Evolutionary conservation across 2,888 invertebrate species (phyloP).

Genomic region (Drosophila mettleri): DNA sequence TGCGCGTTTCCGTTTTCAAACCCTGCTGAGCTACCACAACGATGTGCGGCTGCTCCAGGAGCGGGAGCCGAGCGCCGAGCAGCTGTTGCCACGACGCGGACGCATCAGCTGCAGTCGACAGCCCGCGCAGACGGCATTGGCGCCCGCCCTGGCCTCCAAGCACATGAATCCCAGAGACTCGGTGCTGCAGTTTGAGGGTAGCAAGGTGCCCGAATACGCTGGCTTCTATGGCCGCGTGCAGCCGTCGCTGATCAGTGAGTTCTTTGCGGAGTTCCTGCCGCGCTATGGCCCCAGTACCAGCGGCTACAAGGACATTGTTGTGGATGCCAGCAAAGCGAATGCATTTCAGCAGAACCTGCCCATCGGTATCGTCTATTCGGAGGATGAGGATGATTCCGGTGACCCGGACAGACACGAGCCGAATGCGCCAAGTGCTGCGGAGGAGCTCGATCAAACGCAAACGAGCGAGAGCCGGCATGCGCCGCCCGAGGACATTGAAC

Average conservation of each 20-base stretch:
- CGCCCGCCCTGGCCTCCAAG: constrained; percentile 23
- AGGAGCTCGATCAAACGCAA: background rate
- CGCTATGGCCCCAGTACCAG: constrained; percentile 47
- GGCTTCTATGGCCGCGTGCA: constrained; percentile 57
- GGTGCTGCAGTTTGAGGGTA: constrained; percentile 12
- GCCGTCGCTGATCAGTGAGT: constrained; percentile 24
- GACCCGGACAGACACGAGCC: background rate
- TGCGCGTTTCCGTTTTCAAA: constrained; percentile 39
- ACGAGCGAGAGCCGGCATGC: background rate
- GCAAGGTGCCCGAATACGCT: constrained; percentile 51
- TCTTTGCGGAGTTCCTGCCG: constrained; percentile 60
- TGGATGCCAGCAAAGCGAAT: constrained; percentile 52
- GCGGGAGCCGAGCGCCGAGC: constrained; percentile 14
- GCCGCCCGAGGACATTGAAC: constrained; percentile 29
- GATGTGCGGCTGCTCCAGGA: constrained; percentile 34
- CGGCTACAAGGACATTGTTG: constrained; percentile 55
- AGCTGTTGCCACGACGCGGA: constrained; percentile 42
- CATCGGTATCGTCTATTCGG: constrained; percentile 52
- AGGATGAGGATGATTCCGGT: constrained; percentile 42
- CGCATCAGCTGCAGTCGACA: constrained; percentile 21
- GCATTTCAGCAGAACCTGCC: constrained; percentile 66
- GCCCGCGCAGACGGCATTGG: background rate
- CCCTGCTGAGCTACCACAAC: constrained; percentile 29
- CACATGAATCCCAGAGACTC: constrained; percentile 53
- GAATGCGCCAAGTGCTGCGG: background rate